Percentiles rank a stretch among this genome's conserved stretches.
These are phyloP conservation scores for Acyrthosiphon pisum DNA, from an alignment of 1,140 invertebrate species.

Conservation along the genomic window DNA sequence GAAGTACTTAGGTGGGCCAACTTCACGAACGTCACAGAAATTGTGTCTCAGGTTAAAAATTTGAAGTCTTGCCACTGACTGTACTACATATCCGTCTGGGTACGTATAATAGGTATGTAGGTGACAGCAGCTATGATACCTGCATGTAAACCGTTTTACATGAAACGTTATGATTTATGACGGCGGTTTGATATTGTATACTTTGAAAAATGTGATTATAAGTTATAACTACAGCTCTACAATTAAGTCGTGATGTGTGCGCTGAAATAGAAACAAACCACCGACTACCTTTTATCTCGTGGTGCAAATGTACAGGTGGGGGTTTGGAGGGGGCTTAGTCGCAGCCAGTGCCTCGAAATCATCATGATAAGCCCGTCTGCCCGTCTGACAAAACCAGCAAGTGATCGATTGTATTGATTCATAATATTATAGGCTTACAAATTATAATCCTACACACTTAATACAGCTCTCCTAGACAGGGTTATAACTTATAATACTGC, in stretches of 20 bases:
- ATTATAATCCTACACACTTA: not conserved
- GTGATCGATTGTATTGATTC: not conserved
- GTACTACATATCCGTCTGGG: not conserved
- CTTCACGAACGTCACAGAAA: too few relatives aligned
- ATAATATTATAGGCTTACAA: too few relatives aligned
- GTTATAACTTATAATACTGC: not conserved
- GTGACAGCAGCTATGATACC: not conserved
- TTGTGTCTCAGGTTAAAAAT: not conserved
- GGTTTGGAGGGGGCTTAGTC: not conserved
- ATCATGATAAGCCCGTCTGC: not conserved
- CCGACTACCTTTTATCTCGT: not conserved
- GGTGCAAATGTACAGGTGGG: too few relatives aligned
- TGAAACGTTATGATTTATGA: not conserved
- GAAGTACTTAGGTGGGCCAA: too few relatives aligned
- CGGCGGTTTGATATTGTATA: not conserved
- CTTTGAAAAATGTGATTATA: not conserved
- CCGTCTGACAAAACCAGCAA: not conserved
- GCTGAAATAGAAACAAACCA: too few relatives aligned
- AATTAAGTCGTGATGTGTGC: too few relatives aligned
- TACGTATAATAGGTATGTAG: not conserved
- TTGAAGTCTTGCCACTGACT: not conserved
- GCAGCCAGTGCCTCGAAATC: not conserved
- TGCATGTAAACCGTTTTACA: not conserved
- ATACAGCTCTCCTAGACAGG: not conserved
- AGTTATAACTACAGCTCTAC: too few relatives aligned